Conservation (phyloP, 2,888 invertebrate species). For the Eupelmus urozonus region DNA sequence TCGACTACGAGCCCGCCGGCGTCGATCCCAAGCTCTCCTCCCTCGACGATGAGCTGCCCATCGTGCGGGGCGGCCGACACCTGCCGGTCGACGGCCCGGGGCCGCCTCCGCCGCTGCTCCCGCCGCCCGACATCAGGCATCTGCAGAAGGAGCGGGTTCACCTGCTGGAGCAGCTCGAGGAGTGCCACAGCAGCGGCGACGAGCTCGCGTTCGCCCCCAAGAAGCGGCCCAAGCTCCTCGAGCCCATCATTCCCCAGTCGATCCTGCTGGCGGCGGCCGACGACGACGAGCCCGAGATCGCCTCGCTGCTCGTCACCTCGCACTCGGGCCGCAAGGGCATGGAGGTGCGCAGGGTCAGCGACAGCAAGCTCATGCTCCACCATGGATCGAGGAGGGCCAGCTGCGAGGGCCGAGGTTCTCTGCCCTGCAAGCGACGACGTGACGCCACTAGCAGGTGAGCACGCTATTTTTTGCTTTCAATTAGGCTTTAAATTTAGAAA, state of each 20-base stretch:
- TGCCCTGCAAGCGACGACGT: conserved; percentile 74
- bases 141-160: conserved; percentile 85
- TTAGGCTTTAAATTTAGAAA: no score
- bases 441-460: conserved; percentile 72
- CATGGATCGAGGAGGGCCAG: conserved; percentile 68
- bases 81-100: conserved; percentile 45
- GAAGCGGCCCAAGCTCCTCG: conserved; percentile 83
- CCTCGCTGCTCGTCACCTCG: conserved; percentile 74
- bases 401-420: conserved; percentile 68
- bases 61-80: conserved; percentile 8
- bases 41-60: conserved; percentile 41
- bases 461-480: no score
- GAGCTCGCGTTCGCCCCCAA: conserved; percentile 82
- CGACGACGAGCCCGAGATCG: conserved; percentile 74
- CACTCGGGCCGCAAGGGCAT: conserved; percentile 74
- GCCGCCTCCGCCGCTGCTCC: conserved; percentile 67
- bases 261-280: conserved; percentile 24
- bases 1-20: conserved; percentile 78
- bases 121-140: conserved; percentile 80
- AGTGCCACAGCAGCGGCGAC: conserved; percentile 82
- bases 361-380: conserved; percentile 73
- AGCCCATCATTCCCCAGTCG: conserved; percentile 19
- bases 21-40: conserved; percentile 77
- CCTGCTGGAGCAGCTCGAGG: conserved; percentile 84
- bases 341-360: conserved; percentile 74